Conservation (phyloP, 2,797 vertebrate species). For the Pseudopleuronectes americanus region DNA sequence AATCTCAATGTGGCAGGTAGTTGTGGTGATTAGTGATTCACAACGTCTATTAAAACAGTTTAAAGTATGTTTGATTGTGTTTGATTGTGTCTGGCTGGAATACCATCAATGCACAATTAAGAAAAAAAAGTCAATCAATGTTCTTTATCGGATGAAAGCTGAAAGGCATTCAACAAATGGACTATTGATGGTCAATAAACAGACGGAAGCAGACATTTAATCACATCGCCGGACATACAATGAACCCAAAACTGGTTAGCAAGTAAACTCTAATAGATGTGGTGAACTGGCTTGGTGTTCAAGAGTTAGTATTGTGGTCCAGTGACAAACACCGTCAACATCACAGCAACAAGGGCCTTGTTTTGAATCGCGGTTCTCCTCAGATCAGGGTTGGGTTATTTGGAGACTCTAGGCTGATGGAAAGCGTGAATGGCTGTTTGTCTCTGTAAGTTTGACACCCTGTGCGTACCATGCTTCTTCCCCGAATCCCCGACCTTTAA, state of each 20-base stretch:
- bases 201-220: not conserved
- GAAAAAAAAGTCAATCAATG: constrained; percentile 16
- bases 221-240: not conserved
- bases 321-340: no score
- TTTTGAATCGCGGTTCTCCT: no score
- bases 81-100: constrained; percentile 22
- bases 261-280: not conserved
- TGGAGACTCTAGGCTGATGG: no score
- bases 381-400: no score
- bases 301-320: no score
- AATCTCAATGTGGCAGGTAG: not conserved
- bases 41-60: constrained; percentile 18
- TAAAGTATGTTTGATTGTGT: constrained; percentile 23
- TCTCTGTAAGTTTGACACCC: no score
- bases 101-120: constrained; percentile 17
- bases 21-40: constrained; percentile 12
- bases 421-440: no score
- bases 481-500: no score
- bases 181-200: constrained; percentile 19
- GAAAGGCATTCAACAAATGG: constrained; percentile 14
- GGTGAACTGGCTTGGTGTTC: not conserved
- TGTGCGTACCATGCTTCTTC: no score
- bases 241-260: not conserved
- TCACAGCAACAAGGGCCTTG: no score
- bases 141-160: constrained; percentile 12